Conservation (phyloP, 2,113 vertebrate species). For the Tor tambroides region DNA sequence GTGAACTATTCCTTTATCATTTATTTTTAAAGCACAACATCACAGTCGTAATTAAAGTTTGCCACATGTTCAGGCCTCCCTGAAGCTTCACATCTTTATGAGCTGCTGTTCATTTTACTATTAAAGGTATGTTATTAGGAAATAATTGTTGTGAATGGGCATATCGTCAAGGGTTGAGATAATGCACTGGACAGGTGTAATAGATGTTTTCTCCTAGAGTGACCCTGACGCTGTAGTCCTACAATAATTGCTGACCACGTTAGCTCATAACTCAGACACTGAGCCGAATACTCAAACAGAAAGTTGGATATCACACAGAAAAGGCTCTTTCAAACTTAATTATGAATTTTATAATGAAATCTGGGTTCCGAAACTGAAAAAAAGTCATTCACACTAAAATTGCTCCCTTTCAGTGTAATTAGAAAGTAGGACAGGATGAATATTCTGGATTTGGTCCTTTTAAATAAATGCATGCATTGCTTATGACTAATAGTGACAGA, state of each 20-base stretch:
- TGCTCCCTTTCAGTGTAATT: neutral
- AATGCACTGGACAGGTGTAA: conserved; percentile 7
- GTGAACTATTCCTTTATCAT: neutral
- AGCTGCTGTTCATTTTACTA: neutral
- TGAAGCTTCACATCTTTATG: neutral
- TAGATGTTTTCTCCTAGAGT: conserved; percentile 4
- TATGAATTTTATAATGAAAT: neutral
- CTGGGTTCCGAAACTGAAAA: neutral
- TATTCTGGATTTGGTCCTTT: neutral
- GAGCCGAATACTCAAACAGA: conserved; percentile 35
- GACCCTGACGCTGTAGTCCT: neutral
- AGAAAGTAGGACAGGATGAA: neutral
- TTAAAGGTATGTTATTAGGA: neutral
- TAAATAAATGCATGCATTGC: neutral
- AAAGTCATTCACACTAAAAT: neutral
- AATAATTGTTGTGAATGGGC: neutral
- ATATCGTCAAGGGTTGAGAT: neutral
- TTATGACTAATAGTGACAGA: neutral
- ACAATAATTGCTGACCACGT: conserved; percentile 19
- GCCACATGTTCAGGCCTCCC: neutral
- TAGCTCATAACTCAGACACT: conserved; percentile 13
- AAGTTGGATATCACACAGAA: conserved; percentile 34
- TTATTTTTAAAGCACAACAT: neutral
- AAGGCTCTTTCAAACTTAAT: neutral
- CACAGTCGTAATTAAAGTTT: neutral